These are phyloP conservation scores for Melanotaenia duboulayi DNA, from an alignment of 2,113 vertebrate species.

Conservation along the genomic window DNA sequence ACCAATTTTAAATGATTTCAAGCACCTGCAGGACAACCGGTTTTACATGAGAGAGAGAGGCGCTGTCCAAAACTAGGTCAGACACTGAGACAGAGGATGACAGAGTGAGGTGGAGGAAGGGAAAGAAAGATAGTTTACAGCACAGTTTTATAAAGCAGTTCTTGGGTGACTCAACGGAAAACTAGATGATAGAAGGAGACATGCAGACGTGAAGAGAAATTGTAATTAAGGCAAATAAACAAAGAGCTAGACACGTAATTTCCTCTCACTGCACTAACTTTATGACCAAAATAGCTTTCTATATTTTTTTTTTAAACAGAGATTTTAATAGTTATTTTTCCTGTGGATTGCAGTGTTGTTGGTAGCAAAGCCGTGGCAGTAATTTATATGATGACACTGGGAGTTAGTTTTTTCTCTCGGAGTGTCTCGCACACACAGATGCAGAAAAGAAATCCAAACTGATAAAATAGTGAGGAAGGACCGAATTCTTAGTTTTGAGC, in stretches of 20 bases:
- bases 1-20: conserved; percentile 49
- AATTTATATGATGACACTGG: conserved; percentile 39
- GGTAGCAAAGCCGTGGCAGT: conserved; percentile 30
- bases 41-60: conserved; percentile 26
- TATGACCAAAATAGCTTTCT: conserved; percentile 7
- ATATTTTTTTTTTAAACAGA: conserved; percentile 9
- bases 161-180: conserved; percentile 21
- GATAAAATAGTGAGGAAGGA: conserved; percentile 55
- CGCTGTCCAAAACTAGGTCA: conserved; percentile 74
- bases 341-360: conserved; percentile 23
- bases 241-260: conserved; percentile 3
- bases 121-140: not conserved
- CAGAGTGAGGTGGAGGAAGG: conserved; percentile 17
- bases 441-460: conserved; percentile 39
- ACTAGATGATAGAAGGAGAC: conserved; percentile 21
- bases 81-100: conserved; percentile 55
- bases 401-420: not conserved
- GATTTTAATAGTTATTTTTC: conserved; percentile 18
- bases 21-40: conserved; percentile 52
- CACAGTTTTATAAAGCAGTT: conserved; percentile 26
- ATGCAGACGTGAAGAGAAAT: conserved; percentile 19
- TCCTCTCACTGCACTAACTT: conserved; percentile 1
- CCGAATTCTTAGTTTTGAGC: conserved; percentile 54
- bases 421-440: not conserved
- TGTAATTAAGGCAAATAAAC: conserved; percentile 24